Evolutionary conservation across 1,140 invertebrate species (phyloP).

Genomic region (Propsilocerus akamusi): DNA sequence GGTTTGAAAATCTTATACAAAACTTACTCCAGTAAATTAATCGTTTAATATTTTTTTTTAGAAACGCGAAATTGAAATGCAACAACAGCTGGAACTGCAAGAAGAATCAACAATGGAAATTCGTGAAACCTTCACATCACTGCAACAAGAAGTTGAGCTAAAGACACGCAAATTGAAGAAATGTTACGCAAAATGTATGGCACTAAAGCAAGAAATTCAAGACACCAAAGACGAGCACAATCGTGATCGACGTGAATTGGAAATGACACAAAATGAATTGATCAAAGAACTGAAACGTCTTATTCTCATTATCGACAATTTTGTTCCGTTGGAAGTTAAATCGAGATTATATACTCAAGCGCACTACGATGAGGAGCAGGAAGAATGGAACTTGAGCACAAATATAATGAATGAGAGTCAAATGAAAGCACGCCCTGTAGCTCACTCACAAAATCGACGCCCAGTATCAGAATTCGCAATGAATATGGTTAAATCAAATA

Average conservation of each 20-base stretch:
- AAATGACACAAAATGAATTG: slow-evolving; percentile 61
- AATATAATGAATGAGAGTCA: slow-evolving; percentile 26
- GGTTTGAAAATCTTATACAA: slow-evolving; percentile 25
- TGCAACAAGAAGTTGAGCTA: slow-evolving; percentile 82
- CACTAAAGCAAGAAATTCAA: slow-evolving; percentile 49
- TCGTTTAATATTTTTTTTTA: slow-evolving; percentile 8
- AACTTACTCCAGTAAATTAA: background rate
- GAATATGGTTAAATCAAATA: slow-evolving; percentile 32
- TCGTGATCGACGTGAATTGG: slow-evolving; percentile 57
- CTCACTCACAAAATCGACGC: slow-evolving; percentile 38
- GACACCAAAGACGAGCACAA: slow-evolving; percentile 71
- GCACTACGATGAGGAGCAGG: slow-evolving; percentile 74
- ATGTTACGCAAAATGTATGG: slow-evolving; percentile 23
- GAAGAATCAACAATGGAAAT: slow-evolving; percentile 77
- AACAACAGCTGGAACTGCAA: slow-evolving; percentile 68
- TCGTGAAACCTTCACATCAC: slow-evolving; percentile 62
- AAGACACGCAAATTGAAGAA: slow-evolving; percentile 80
- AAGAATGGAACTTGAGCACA: slow-evolving; percentile 51
- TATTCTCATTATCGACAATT: slow-evolving; percentile 87
- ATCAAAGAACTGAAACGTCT: slow-evolving; percentile 60
- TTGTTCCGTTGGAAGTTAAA: slow-evolving; percentile 83
- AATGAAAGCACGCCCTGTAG: slow-evolving; percentile 36
- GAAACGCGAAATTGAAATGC: slow-evolving; percentile 59
- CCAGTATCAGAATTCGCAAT: slow-evolving; percentile 56
- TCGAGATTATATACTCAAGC: slow-evolving; percentile 58